These are phyloP conservation scores for Anhinga anhinga DNA, from an alignment of 2,113 vertebrate genomes.

Conservation along the genomic window DNA sequence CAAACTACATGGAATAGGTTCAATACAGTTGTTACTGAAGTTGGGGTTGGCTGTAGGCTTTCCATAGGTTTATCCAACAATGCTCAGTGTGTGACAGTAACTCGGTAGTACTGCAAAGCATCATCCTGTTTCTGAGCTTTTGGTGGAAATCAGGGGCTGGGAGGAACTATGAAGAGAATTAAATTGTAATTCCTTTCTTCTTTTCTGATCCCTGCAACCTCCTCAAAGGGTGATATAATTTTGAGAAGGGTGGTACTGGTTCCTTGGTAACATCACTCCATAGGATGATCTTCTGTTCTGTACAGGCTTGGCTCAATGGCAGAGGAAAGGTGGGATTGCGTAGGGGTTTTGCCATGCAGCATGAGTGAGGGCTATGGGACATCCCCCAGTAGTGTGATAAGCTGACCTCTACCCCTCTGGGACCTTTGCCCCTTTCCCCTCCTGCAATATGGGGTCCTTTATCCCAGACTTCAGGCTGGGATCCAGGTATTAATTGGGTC, in stretches of 20 bases:
- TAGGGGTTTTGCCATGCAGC: not conserved
- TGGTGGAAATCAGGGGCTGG: not conserved
- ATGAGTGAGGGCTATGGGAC: not conserved
- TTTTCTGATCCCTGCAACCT: not conserved
- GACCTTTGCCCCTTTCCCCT: not conserved
- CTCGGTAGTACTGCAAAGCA: not conserved
- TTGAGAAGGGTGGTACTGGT: not conserved
- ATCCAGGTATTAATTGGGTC: fast-evolving
- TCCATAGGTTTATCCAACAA: fast-evolving
- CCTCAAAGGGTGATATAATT: not conserved
- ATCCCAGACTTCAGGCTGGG: not conserved
- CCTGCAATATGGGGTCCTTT: not conserved
- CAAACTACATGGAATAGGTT: not conserved
- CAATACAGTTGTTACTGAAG: not conserved
- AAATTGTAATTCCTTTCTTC: not conserved
- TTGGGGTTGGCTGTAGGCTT: not conserved
- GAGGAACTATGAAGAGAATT: not conserved
- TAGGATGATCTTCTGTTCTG: not conserved
- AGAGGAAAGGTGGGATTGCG: not conserved
- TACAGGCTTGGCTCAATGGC: not conserved
- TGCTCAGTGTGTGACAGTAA: not conserved
- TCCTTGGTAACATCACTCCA: not conserved
- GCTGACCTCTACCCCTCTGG: not conserved
- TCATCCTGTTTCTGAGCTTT: not conserved
- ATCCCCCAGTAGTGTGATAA: not conserved